Percentiles rank a stretch among this genome's conserved stretches.
Evolutionary conservation across 2,797 vertebrate genomes (phyloP).

Genomic region (Bryconaethiops microstoma): DNA sequence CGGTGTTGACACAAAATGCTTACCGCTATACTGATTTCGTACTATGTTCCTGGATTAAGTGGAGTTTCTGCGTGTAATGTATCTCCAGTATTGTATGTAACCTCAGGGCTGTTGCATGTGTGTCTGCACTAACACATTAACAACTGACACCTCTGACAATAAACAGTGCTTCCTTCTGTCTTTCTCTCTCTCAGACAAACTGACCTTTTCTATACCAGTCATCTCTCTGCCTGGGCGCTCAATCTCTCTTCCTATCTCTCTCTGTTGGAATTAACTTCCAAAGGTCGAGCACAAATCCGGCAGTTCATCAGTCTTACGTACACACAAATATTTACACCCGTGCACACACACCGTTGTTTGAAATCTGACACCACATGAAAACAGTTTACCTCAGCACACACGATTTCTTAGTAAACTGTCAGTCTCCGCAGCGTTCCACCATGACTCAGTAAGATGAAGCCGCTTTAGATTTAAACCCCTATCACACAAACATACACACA

Average conservation of each 20-base stretch:
- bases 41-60: not conserved
- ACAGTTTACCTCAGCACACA: not conserved
- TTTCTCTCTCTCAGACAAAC: conserved; percentile 8
- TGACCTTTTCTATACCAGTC: conserved; percentile 18
- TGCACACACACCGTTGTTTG: conserved; percentile 6
- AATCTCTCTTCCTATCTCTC: conserved; percentile 9
- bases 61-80: no score
- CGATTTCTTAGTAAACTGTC: conserved; percentile 1
- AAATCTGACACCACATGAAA: conserved; percentile 12
- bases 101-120: conserved; percentile 48
- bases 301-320: not conserved
- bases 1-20: not conserved
- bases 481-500: conserved; percentile 34
- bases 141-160: conserved; percentile 18
- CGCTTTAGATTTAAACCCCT: conserved; percentile 39
- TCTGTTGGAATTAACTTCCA: not conserved
- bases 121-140: conserved; percentile 49
- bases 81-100: no score
- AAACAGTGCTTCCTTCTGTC: not conserved
- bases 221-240: conserved; percentile 6
- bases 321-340: conserved; percentile 15
- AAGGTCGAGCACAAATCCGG: conserved; percentile 21
- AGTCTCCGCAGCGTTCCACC: conserved; percentile 11
- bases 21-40: not conserved
- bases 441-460: conserved; percentile 41